Evolutionary conservation across 2,888 invertebrate species (phyloP), one percentile per base, ranked within the genome.

Genomic region (Acrocyrtus sp.): DNA sequence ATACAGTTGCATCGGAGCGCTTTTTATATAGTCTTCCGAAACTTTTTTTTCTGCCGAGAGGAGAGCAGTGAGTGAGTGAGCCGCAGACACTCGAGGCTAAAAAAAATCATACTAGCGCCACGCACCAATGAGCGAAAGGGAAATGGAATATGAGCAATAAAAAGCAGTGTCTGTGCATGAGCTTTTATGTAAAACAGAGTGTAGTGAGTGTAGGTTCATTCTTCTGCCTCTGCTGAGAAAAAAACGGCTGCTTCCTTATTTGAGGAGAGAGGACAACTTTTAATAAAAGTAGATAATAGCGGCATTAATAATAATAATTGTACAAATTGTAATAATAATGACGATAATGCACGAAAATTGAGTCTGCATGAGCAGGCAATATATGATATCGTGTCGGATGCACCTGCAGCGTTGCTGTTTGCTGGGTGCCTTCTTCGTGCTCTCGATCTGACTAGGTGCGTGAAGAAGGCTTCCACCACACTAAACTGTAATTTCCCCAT

Each of bases 81-180:
- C n/a, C 26, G 58, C 41, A 22, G 45, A 56, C 21, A 56, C 51
- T 50, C 29, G 34, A 68, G 61, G 67, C 50, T 53, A 68, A 50
- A 45, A n/a, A n/a, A n/a, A n/a, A n/a, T n/a, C n/a, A n/a, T n/a
- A n/a, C n/a, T 45, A 60, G 60, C 48, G 60, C 60, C 60, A 68
- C 68, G 68, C 68, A 68, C 60, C 68, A 61, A 68, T 68, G 68
- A 68, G 50, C 58, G 60, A 68, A 58, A 47, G 60, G 48, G 48
- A 19, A 19, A 27, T 29, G 19, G 48, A 39, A 45, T 29, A 53
- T n/a, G 27, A 19, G 45, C 27, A 54, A 27, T 29, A 21, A 61
- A 19, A 51, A 51, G 27, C 6, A 51, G 12, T 50, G 50, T n/a
- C 5, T 17, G 10, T 17, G 22, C 56, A 56, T 5, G 21, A 58